A percentile compares a stretch with the other conserved stretches of the same genome.
These are phyloP conservation scores for Eristalis tenax DNA, from an alignment of 2,888 invertebrate species.

Conservation along the genomic window DNA sequence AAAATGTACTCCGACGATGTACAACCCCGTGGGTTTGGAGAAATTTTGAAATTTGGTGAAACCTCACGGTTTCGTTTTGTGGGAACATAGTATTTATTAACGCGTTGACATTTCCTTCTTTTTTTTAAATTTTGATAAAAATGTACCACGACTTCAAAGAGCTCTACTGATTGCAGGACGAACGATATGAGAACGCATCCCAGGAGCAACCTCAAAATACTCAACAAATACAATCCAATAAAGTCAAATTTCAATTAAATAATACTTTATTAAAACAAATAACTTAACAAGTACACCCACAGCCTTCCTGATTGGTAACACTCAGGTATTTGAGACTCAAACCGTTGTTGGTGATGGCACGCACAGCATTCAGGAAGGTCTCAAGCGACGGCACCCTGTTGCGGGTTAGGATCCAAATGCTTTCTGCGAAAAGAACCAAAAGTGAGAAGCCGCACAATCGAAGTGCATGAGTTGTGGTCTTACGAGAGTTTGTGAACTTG, in stretches of 20 bases:
- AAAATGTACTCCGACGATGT: too few species aligned
- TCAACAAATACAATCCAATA: too few species aligned
- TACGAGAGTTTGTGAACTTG: background rate
- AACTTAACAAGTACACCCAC: background rate
- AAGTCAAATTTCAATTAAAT: background rate
- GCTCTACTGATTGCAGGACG: too few species aligned
- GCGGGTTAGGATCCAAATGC: slow-evolving; percentile 48
- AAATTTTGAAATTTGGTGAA: too few species aligned
- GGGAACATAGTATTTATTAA: too few species aligned
- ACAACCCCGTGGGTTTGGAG: too few species aligned
- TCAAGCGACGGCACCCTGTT: slow-evolving; percentile 27
- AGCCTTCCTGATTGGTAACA: slow-evolving; percentile 31
- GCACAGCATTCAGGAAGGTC: slow-evolving; percentile 24
- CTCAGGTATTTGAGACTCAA: slow-evolving; percentile 29
- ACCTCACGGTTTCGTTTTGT: too few species aligned
- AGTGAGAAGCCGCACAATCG: background rate
- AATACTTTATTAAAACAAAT: background rate
- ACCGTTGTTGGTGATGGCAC: slow-evolving; percentile 25
- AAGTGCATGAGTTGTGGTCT: background rate
- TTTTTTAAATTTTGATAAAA: too few species aligned
- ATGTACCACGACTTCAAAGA: too few species aligned
- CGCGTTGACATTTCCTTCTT: too few species aligned
- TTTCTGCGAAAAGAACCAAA: slow-evolving; percentile 11
- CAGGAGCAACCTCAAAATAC: too few species aligned
- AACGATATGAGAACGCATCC: too few species aligned